Evolutionary conservation across 2,888 invertebrate species (phyloP).

Genomic region (Prosopocoilus inquinatus): DNA sequence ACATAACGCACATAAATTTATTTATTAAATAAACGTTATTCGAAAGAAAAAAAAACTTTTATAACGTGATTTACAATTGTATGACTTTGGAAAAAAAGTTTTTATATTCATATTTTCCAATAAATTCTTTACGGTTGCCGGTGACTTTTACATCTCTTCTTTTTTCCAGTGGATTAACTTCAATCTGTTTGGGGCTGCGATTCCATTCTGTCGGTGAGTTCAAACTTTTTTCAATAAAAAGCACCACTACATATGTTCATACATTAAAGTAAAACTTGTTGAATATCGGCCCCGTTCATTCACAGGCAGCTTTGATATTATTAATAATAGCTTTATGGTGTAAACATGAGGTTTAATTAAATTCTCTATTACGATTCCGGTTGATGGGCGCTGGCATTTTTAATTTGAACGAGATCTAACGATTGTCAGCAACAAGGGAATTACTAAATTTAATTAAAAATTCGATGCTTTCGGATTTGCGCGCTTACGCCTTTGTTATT

Average conservation of each 20-base stretch:
- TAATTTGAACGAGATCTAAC: constrained; percentile 26
- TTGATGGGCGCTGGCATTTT: constrained; percentile 30
- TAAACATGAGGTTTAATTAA: constrained; percentile 26
- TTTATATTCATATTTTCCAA: not conserved
- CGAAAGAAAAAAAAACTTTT: too few relatives aligned
- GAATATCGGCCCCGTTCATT: constrained; percentile 57
- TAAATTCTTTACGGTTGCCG: constrained; percentile 5
- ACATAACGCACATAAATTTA: too few relatives aligned
- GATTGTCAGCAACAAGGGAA: constrained; percentile 12
- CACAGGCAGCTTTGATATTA: constrained; percentile 36
- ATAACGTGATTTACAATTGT: too few relatives aligned
- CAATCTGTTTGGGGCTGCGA: constrained; percentile 27
- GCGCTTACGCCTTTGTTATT: too few relatives aligned
- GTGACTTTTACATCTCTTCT: constrained; percentile 18
- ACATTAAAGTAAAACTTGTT: constrained; percentile 54
- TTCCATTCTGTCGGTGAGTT: constrained; percentile 20
- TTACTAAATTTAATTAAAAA: constrained; percentile 22
- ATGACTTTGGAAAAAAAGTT: constrained; percentile 62
- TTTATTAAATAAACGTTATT: too few relatives aligned
- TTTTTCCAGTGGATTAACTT: constrained; percentile 26
- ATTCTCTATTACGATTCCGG: constrained; percentile 26
- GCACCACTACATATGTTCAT: not conserved
- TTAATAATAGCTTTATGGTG: constrained; percentile 20
- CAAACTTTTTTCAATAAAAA: too few relatives aligned
- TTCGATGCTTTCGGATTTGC: constrained; percentile 8